Conservation (phyloP, 2,113 vertebrate species). For the Spheniscus mendiculus region DNA sequence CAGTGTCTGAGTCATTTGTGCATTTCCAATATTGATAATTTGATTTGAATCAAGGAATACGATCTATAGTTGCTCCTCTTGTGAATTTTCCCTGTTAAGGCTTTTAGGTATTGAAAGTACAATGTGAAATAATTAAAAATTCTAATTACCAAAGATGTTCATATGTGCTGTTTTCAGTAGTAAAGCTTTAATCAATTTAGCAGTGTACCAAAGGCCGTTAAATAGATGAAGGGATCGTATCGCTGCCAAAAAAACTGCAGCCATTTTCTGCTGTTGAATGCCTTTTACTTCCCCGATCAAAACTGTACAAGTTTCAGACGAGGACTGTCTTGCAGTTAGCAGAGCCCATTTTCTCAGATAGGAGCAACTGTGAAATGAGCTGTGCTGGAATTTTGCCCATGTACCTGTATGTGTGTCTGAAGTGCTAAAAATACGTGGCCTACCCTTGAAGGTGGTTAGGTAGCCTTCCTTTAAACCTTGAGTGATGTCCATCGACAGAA, state of each 20-base stretch:
- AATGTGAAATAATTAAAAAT: neutral
- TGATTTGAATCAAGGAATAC: neutral
- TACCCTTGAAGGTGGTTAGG: neutral
- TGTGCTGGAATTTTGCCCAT: neutral
- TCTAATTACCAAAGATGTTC: neutral
- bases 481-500: fast-evolving
- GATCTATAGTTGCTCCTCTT: neutral
- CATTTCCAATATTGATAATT: neutral
- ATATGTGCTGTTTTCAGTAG: neutral
- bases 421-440: neutral
- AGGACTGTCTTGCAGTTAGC: neutral
- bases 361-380: neutral
- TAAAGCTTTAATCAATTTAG: neutral
- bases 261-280: neutral
- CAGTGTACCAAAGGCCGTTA: neutral
- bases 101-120: neutral
- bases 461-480: neutral
- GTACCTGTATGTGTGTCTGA: fast-evolving
- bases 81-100: neutral
- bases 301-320: fast-evolving
- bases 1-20: neutral
- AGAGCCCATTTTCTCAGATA: fast-evolving
- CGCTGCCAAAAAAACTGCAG: neutral
- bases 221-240: neutral
- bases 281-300: neutral